A percentile compares a stretch with the other conserved stretches of the same genome.
These are phyloP conservation scores for Varanus salvator DNA, from an alignment of 2,113 vertebrate genomes.

Conservation along the genomic window DNA sequence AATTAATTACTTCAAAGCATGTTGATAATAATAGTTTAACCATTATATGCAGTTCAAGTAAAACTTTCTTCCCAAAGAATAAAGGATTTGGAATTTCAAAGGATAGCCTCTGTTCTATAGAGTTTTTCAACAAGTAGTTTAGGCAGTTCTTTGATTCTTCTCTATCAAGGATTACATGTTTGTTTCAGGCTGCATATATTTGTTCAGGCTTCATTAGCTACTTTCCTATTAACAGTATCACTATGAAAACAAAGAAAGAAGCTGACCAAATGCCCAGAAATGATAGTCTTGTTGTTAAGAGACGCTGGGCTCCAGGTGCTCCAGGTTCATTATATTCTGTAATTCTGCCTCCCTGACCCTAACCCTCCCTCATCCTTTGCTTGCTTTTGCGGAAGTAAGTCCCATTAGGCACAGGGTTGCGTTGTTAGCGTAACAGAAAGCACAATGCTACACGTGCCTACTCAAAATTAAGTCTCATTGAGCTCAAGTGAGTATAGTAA, in stretches of 20 bases:
- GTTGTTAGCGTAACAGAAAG: not conserved
- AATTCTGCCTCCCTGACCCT: conserved; percentile 1
- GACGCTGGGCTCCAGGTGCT: conserved; percentile 41
- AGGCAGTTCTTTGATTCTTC: not conserved
- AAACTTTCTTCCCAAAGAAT: not conserved
- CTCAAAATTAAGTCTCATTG: not conserved
- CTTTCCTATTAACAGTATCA: conserved; percentile 8
- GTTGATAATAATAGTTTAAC: not conserved
- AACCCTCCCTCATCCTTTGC: not conserved
- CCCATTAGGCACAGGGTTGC: not conserved
- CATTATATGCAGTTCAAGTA: not conserved
- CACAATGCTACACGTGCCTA: not conserved
- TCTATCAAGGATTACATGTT: not conserved
- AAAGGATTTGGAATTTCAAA: not conserved
- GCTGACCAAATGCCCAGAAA: conserved; percentile 9
- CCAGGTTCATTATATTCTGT: conserved; percentile 17
- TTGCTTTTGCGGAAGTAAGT: not conserved
- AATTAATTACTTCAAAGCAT: not conserved
- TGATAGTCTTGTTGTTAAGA: conserved; percentile 39
- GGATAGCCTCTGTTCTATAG: not conserved
- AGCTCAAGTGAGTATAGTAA: not conserved
- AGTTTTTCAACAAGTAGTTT: not conserved
- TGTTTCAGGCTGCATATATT: not conserved
- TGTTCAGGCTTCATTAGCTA: conserved; percentile 9
- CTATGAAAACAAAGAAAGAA: conserved; percentile 24